Evolutionary conservation across 2,113 vertebrate species (phyloP).

Genomic region (Strigops habroptila): DNA sequence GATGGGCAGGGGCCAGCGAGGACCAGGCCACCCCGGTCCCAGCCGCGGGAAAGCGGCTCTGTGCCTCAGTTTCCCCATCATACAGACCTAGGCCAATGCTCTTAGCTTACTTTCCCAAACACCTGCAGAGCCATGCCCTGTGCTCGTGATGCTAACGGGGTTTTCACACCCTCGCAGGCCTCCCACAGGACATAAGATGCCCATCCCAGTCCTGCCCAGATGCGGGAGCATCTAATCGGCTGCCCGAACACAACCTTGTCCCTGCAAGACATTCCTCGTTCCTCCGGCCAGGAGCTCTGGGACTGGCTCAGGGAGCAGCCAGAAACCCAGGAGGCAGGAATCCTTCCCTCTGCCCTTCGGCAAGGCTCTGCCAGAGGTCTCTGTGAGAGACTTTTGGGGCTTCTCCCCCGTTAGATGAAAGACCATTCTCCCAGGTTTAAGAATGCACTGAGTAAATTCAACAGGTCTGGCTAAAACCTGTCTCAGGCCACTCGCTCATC

Average conservation of each 20-base stretch:
- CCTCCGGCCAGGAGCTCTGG: not conserved
- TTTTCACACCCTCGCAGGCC: not conserved
- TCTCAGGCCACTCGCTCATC: not conserved
- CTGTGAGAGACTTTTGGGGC: not conserved
- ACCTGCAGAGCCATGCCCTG: not conserved
- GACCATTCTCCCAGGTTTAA: constrained; percentile 56
- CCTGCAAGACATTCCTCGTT: not conserved
- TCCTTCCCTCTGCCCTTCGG: not conserved
- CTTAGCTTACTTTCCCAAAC: not conserved
- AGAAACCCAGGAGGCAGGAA: not conserved
- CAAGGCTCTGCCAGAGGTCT: not conserved
- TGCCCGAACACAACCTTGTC: accelerated
- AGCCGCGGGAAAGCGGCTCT: not conserved
- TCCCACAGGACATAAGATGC: not conserved
- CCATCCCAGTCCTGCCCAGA: accelerated
- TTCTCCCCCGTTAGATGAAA: not conserved
- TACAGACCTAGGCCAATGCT: not conserved
- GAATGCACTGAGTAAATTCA: not conserved
- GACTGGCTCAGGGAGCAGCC: not conserved
- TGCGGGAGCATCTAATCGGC: accelerated
- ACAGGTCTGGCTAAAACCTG: constrained; percentile 7
- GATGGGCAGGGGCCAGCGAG: too few species aligned
- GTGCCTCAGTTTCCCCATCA: not conserved
- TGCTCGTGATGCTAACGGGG: not conserved
- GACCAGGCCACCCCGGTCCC: not conserved